These are phyloP conservation scores for Tretioscincus oriximinensis DNA, from an alignment of 2,113 vertebrate genomes.

Conservation along the genomic window DNA sequence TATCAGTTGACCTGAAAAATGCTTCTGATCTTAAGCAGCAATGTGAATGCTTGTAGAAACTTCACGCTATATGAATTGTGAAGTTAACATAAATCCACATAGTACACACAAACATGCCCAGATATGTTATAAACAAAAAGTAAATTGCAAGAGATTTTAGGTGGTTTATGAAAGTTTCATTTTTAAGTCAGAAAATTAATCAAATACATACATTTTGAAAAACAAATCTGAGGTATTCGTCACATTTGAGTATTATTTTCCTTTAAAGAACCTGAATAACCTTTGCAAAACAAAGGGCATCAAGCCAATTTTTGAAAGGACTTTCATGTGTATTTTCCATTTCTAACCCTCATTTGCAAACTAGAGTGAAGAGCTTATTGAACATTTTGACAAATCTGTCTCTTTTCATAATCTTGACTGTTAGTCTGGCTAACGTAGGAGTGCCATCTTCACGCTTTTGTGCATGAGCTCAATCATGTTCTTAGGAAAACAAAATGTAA, in stretches of 20 bases:
- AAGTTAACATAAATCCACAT: constrained; percentile 32
- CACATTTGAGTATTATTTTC: neutral
- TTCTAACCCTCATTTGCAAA: no score
- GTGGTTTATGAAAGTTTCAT: constrained; percentile 12
- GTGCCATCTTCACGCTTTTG: no score
- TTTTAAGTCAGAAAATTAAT: constrained; percentile 32
- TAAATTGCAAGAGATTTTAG: constrained; percentile 21
- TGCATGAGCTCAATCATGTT: no score
- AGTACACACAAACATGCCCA: constrained; percentile 24
- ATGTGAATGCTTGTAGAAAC: constrained; percentile 44
- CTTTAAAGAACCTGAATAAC: no score
- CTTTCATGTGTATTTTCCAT: no score
- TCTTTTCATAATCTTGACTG: no score
- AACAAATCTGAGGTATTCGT: constrained; percentile 29
- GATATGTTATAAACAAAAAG: constrained; percentile 41
- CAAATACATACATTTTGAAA: constrained; percentile 29
- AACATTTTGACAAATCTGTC: no score
- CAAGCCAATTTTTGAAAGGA: neutral
- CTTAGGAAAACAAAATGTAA: no score
- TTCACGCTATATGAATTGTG: constrained; percentile 47
- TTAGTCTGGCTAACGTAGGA: no score
- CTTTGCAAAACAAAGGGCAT: neutral
- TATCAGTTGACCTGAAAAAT: constrained; percentile 46
- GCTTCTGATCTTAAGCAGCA: constrained; percentile 44
- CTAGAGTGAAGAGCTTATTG: no score